Percentiles rank a stretch among this genome's conserved stretches.
phyloP scores from a whole-genome alignment of 2,888 invertebrate genomes.

The Drosophila macrospina region DNA sequence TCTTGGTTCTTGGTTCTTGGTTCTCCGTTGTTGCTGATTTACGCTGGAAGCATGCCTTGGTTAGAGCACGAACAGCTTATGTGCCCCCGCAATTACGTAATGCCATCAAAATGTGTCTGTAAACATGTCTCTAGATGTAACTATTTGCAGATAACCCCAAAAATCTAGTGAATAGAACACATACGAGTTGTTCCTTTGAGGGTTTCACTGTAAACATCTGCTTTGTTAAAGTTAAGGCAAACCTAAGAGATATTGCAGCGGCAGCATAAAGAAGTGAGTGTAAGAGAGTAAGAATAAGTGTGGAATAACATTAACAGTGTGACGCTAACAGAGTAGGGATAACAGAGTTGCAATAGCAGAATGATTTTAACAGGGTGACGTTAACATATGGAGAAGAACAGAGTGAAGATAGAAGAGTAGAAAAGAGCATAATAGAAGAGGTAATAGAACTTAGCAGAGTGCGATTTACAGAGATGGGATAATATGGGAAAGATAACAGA shows the following conservation, averaged over 20 bases:
- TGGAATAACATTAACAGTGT: too few relatives aligned
- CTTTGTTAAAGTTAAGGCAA: too few relatives aligned
- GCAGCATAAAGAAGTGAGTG: neutral
- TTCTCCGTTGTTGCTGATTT: slow-evolving; percentile 12
- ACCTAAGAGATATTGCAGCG: too few relatives aligned
- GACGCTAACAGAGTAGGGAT: neutral
- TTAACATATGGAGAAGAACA: neutral
- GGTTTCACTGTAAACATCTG: neutral
- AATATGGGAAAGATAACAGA: too few relatives aligned
- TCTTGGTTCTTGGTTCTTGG: too few relatives aligned
- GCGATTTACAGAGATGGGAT: too few relatives aligned
- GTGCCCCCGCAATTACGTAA: slow-evolving; percentile 14
- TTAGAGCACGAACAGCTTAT: slow-evolving; percentile 1
- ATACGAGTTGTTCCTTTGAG: too few relatives aligned
- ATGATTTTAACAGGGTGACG: too few relatives aligned
- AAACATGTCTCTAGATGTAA: neutral
- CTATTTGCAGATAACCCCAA: too few relatives aligned
- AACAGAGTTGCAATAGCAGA: neutral
- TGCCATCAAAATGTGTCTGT: neutral
- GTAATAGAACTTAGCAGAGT: neutral
- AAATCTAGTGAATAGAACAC: too few relatives aligned
- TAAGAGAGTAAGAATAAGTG: too few relatives aligned
- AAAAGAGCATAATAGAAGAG: neutral
- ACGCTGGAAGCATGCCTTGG: slow-evolving; percentile 14
- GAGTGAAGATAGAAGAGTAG: neutral